A percentile compares a stretch with the other conserved stretches of the same genome.
These are phyloP conservation scores for Osmerus eperlanus DNA, from an alignment of 2,113 vertebrate genomes.

Conservation along the genomic window DNA sequence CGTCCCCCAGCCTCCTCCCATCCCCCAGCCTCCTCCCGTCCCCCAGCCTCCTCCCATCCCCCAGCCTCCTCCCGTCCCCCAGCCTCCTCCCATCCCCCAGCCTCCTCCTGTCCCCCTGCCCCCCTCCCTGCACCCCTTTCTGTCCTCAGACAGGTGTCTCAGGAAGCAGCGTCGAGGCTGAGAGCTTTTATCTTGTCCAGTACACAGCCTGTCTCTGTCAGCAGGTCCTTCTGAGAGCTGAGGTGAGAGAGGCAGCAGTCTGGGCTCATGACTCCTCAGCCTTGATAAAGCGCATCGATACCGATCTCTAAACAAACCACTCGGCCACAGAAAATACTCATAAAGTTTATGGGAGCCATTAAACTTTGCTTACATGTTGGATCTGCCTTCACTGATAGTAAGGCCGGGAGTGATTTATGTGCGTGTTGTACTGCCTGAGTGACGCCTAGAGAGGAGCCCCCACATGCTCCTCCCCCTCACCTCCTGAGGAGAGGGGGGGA, in stretches of 20 bases:
- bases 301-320: conserved; percentile 43
- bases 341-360: conserved; percentile 74
- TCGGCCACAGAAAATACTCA: conserved; percentile 49
- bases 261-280: conserved; percentile 12
- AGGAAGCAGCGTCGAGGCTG: background rate
- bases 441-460: conserved; percentile 65
- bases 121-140: background rate
- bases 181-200: no score
- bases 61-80: no score
- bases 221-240: no score
- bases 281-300: conserved; percentile 59
- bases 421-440: conserved; percentile 63
- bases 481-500: conserved; percentile 55
- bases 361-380: conserved; percentile 74
- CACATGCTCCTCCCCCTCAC: conserved; percentile 59
- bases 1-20: no score
- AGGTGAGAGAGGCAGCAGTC: no score
- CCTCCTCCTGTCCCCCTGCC: conserved; percentile 7
- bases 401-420: conserved; percentile 67
- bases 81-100: conserved; percentile 9
- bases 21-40: no score
- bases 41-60: no score
- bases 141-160: conserved; percentile 40
- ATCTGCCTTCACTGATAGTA: conserved; percentile 63
- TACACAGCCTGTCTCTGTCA: no score